phyloP scores from a whole-genome alignment of 2,797 vertebrate species.

The Nasua narica region DNA sequence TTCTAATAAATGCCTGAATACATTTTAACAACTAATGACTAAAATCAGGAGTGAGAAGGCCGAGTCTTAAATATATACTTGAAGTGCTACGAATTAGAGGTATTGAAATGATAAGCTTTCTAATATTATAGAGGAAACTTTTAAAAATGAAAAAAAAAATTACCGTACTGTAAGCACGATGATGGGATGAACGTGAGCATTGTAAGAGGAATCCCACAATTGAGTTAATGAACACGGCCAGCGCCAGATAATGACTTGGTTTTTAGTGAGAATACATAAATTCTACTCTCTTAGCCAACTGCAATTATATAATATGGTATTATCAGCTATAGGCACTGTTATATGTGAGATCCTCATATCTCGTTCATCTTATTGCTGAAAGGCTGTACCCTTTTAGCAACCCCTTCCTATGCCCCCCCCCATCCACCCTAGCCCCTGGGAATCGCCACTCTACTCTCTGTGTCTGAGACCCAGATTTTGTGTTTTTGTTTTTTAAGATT shows the following conservation, averaged over 20 bases:
- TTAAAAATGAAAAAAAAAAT: neutral
- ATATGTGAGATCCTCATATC: neutral
- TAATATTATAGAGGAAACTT: neutral
- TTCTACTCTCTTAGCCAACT: neutral
- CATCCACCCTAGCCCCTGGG: too few species aligned
- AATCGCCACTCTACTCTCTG: neutral
- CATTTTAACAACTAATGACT: constrained; percentile 57
- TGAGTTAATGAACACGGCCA: neutral
- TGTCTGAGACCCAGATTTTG: neutral
- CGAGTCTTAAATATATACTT: neutral
- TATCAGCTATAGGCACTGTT: neutral
- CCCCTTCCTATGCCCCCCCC: neutral
- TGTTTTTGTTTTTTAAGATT: neutral
- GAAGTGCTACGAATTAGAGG: neutral
- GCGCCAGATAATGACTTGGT: neutral
- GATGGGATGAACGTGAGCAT: neutral
- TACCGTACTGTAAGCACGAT: neutral
- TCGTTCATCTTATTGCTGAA: neutral
- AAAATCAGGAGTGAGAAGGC: constrained; percentile 47
- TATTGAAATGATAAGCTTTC: neutral
- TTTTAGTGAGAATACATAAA: neutral
- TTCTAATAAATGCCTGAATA: constrained; percentile 70
- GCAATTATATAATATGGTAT: neutral
- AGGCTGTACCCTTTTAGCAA: neutral
- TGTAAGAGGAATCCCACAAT: neutral